Evolutionary conservation across 2,113 vertebrate species (phyloP).

Genomic region (Chlorodrepanis virens): DNA sequence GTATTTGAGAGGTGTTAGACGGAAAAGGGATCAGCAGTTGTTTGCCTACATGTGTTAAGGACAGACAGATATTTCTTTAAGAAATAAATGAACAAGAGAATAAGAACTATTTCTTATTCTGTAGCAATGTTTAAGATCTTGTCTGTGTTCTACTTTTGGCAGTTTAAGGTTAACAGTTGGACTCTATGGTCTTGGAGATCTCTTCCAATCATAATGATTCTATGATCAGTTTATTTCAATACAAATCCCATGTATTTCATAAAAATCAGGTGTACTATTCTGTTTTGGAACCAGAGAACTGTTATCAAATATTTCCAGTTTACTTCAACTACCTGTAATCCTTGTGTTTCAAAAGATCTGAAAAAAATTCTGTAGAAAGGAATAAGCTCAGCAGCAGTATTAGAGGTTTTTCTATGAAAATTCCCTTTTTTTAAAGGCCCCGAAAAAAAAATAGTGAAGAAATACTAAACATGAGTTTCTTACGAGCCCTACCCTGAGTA

Average conservation of each 20-base stretch:
- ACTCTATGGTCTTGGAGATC: fast-evolving
- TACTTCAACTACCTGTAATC: not conserved
- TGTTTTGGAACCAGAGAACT: not conserved
- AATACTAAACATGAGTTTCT: not conserved
- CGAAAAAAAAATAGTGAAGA: not conserved
- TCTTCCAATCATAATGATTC: not conserved
- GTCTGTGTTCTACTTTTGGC: not conserved
- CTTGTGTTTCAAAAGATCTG: not conserved
- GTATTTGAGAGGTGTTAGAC: not conserved
- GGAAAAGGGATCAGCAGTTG: not conserved
- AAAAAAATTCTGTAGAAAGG: not conserved
- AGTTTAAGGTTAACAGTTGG: not conserved
- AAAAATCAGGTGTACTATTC: not conserved
- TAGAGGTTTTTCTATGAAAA: not conserved
- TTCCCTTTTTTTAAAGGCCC: not conserved
- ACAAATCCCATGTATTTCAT: not conserved
- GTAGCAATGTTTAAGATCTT: not conserved
- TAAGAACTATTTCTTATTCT: not conserved
- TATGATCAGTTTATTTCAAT: not conserved
- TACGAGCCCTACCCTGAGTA: not conserved
- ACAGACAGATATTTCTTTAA: not conserved
- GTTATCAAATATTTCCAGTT: not conserved
- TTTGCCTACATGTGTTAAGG: not conserved
- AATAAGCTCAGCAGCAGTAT: not conserved
- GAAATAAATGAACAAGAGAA: not conserved